Conservation (phyloP, 2,113 vertebrate genomes). For the Tautogolabrus adspersus region DNA sequence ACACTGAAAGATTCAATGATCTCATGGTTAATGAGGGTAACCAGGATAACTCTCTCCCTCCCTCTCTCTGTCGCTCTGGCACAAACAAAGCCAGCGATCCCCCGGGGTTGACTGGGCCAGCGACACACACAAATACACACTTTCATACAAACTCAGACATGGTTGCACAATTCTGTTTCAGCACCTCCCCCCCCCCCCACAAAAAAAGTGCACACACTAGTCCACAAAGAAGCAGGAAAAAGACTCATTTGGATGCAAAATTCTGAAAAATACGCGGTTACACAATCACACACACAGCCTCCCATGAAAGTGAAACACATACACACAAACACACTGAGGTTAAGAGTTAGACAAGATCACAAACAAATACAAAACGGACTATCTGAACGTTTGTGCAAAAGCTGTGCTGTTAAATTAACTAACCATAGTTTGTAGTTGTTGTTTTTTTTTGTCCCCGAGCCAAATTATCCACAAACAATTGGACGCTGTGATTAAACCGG, state of each 20-base stretch:
- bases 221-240: slow-evolving; percentile 5
- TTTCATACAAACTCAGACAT: slow-evolving; percentile 1
- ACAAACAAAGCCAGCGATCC: slow-evolving; percentile 54
- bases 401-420: too few relatives aligned
- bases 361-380: too few relatives aligned
- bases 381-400: too few relatives aligned
- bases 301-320: neutral
- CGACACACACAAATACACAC: neutral
- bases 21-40: slow-evolving; percentile 43
- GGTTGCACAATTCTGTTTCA: slow-evolving; percentile 9
- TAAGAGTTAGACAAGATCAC: too few relatives aligned
- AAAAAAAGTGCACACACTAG: neutral
- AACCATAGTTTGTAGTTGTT: too few relatives aligned
- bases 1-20: slow-evolving; percentile 2
- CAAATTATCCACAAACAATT: too few relatives aligned
- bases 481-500: too few relatives aligned
- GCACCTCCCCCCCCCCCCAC: too few relatives aligned
- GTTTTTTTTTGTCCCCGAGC: too few relatives aligned
- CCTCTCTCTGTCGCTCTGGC: neutral
- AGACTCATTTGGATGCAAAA: slow-evolving; percentile 20
- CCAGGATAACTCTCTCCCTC: slow-evolving; percentile 33
- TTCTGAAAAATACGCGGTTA: slow-evolving; percentile 15
- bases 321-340: neutral
- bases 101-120: slow-evolving; percentile 33
- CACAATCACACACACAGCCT: slow-evolving; percentile 11